A percentile compares a stretch with the other conserved stretches of the same genome.
Evolutionary conservation across 2,888 invertebrate species (phyloP).

Genomic region (Ecdyonurus torrentis): DNA sequence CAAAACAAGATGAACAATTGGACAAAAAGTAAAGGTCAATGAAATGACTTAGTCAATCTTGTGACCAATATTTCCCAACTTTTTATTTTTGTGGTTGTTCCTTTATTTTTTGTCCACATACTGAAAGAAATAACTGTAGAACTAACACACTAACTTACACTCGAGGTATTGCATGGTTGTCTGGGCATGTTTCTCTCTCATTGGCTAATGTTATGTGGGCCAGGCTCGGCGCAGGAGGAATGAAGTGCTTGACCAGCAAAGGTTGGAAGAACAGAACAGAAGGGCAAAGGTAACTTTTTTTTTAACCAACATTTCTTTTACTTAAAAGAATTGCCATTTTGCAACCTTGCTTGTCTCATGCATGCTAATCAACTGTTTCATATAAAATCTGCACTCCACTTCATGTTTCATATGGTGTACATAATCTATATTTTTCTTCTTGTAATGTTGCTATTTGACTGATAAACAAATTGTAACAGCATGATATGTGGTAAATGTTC

Average conservation of each 20-base stretch:
- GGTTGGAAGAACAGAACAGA: conserved; percentile 66
- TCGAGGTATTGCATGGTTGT: neutral
- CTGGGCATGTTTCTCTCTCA: neutral
- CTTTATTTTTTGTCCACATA: neutral
- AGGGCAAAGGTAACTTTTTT: conserved; percentile 56
- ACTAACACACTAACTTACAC: neutral
- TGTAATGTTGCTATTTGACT: neutral
- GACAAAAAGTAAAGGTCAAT: no score
- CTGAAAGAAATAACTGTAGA: neutral
- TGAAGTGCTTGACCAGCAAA: conserved; percentile 69
- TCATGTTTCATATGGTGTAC: no score
- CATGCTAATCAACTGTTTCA: neutral
- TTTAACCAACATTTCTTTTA: no score
- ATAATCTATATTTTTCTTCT: neutral
- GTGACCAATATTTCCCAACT: no score
- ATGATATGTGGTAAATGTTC: neutral
- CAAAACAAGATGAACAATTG: no score
- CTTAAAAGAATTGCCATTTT: no score
- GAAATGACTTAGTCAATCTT: no score
- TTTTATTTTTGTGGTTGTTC: neutral
- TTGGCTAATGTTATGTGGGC: conserved; percentile 30
- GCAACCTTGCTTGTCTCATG: neutral
- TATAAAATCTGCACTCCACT: neutral
- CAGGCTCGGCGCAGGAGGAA: conserved; percentile 75
- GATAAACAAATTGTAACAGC: neutral